Base-by-base conservation (phyloP, 2,113 vertebrate genomes). In the Formicarius rufipectus region DNA sequence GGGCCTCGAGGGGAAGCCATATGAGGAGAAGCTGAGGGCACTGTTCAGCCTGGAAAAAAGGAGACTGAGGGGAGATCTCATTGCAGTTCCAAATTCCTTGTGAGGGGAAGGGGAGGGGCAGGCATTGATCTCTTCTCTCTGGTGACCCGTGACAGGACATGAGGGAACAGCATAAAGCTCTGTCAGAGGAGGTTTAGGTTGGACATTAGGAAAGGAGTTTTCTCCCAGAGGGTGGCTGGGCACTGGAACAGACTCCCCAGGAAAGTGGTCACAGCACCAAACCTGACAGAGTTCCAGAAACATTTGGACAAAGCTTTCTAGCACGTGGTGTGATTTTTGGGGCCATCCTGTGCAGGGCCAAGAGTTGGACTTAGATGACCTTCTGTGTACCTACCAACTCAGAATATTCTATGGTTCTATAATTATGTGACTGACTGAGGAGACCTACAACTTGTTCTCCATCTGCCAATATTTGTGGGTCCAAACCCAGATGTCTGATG, bases 61-160 rank as follows among this genome's bases (percentile, higher is more conserved):
- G 27, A 74, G 23, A 37, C 59, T 66, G 50, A 89, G 33, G 33
- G 5, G 27, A 74, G 5, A 37, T 6, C 12, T 37, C 86, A 42
- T 0, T 50, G 76, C 31, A 50, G 50, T 4, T 45, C 8, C 27
- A 40, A 20, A 31, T 73, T 73, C 27, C 58, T 44, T 0, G 0
- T 10, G 21, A 81, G 33, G 52, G 22, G 33, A 59, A 11, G 12
- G 19, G 15, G 6, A 89, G 12, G 19, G 52, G 5, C 28, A 89
- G 33, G 2, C 23, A 44, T 33, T 44, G 59, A 59, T 58, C 44
- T 81, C 86, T 56, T 5, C 35, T 73, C 42, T 66, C 2, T 25
- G 31, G 14, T 28, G 18, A 13, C 12, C 67, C 37, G 4, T 19
- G 50, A 44, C 22, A 49, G 25, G 11, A 72, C 2, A 28, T 0